Base-by-base conservation (phyloP, 2,888 invertebrate species). In the Latrodectus hesperus region DNA sequence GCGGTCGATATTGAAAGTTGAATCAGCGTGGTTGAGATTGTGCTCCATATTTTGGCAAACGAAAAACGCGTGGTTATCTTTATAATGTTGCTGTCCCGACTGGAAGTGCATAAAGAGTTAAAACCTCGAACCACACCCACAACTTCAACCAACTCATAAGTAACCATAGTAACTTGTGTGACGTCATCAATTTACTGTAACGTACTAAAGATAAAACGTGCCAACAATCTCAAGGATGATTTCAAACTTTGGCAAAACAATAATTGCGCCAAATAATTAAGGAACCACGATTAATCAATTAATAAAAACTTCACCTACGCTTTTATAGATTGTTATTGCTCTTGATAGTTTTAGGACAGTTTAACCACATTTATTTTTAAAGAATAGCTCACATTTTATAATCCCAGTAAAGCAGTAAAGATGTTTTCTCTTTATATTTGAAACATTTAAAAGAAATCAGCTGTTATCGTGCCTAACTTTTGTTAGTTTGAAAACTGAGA, bases 51-150 rank as follows among this genome's bases (percentile, higher is more conserved):
- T 38, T 38, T 38, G 38, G 38, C 38, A 3, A 38, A 38, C 38
- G 6, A 78, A 67, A 76, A 78, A 73, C 78, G 77, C 76, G 72
- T n/a, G 77, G 75, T 72, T 84, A 72, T 77, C 77, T 77, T 38
- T 84, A 78, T 77, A 77, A 72, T 67, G 52, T 60, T 72, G 60
- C 60, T 75, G 60, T 75, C 82, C 80, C 17, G 51, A 70, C 76
- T 65, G 53, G 26, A 77, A 87, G 81, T 81, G 81, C 81, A 81
- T 72, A 87, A 87, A 87, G 86, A 87, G 86, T 87, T 87, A 81
- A 81, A 81, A 77, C 81, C 77, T 78, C 78, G 84, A 78, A 73
- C 84, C 86, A 81, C 86, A 87, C 86, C 86, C 81, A 87, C 86
- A 77, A 77, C 81, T 72, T 77, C 78, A 84, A 72, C 84, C 67